Conservation (phyloP, 2,888 invertebrate species). For the Meiosimyza decipiens region DNA sequence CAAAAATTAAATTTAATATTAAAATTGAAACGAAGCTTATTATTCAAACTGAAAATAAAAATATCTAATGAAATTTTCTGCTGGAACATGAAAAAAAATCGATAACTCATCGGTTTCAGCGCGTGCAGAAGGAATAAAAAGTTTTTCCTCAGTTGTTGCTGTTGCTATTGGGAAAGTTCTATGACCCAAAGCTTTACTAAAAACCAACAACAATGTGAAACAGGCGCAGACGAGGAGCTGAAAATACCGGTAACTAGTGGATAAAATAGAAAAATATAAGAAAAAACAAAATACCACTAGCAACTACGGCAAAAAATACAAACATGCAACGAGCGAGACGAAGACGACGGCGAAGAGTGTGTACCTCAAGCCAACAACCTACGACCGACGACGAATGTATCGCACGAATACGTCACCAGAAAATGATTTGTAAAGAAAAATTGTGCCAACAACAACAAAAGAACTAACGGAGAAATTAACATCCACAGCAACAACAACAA, state of each 20-base stretch:
- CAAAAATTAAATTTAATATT: no score
- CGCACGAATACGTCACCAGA: slow-evolving; percentile 34
- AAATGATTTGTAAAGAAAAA: slow-evolving; percentile 45
- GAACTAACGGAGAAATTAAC: slow-evolving; percentile 41
- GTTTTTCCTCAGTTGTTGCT: slow-evolving; percentile 10
- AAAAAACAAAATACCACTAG: neutral
- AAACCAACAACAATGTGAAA: slow-evolving; percentile 5
- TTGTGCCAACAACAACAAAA: slow-evolving; percentile 55
- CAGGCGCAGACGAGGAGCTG: neutral
- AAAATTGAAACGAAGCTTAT: no score
- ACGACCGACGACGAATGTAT: neutral
- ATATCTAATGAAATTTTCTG: no score
- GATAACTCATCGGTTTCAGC: slow-evolving; percentile 25
- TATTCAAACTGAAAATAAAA: no score
- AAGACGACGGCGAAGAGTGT: neutral
- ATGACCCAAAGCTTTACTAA: slow-evolving; percentile 56
- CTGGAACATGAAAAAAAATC: slow-evolving; percentile 19
- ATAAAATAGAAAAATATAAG: slow-evolving; percentile 10
- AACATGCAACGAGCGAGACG: neutral
- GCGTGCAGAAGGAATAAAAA: slow-evolving; percentile 25
- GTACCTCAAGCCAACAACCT: no score
- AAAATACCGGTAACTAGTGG: slow-evolving; percentile 25
- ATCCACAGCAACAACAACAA: slow-evolving; percentile 32
- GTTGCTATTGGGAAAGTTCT: slow-evolving; percentile 53
- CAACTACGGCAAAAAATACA: neutral